Evolutionary conservation across 2,113 vertebrate species (phyloP).

Genomic region (Atrichornis clamosus): DNA sequence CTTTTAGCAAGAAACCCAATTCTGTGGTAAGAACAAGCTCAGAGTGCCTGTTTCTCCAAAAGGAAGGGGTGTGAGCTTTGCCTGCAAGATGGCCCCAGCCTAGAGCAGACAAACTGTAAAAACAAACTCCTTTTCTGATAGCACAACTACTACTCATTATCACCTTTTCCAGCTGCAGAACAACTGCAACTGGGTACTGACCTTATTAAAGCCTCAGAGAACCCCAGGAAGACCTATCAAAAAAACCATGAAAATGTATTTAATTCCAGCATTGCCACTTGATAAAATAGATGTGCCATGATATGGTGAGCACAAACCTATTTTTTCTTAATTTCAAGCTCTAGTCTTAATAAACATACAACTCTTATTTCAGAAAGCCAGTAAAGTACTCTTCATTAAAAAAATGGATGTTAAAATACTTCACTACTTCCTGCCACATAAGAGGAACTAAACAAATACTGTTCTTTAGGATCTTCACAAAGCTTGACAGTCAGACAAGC

Average conservation of each 20-base stretch:
- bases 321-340: background rate
- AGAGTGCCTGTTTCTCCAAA: background rate
- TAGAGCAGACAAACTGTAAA: background rate
- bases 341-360: background rate
- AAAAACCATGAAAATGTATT: background rate
- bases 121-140: background rate
- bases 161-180: background rate
- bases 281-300: background rate
- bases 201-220: background rate
- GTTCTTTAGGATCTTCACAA: background rate
- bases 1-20: background rate
- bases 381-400: background rate
- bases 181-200: background rate
- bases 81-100: background rate
- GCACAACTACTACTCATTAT: background rate
- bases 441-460: background rate
- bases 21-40: background rate
- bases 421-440: background rate
- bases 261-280: background rate
- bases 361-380: background rate
- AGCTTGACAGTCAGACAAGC: background rate
- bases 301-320: background rate
- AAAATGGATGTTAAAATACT: background rate
- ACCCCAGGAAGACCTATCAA: background rate
- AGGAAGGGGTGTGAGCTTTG: background rate